Base-by-base conservation (phyloP, 2,113 vertebrate genomes). In the Mastomys natalensis region DNA sequence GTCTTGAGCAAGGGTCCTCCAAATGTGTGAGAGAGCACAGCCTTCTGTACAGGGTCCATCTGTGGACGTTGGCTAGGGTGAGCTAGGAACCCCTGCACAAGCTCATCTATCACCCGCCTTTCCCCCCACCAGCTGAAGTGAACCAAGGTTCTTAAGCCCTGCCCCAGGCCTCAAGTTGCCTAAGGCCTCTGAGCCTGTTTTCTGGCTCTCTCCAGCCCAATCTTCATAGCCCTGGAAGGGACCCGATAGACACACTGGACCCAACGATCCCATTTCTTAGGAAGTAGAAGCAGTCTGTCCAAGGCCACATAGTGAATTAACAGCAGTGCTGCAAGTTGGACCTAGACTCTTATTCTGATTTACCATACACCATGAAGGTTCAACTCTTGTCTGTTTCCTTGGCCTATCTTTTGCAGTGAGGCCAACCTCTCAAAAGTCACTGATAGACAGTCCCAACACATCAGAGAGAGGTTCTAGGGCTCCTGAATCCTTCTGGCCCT, bases 41-140 rank as follows among this genome's bases (percentile, higher is more conserved):
- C 99, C 98, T 99, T 99, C 98, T 99, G 99, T 92, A 99, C 99
- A n/a, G 99, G 99, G 97, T 99, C 99, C 99, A 99, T 99, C 99
- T 99, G 98, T 93, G 96, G 96, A 98, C 80, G 97, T 78, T 98
- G 91, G 96, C 89, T 94, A 81, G 60, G 68, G 87, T 97, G 86
- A 98, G 97, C 88, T 26, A 70, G 90, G 78, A 81, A 80, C 73
- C 95, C 97, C 87, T 93, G 97, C 55, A 81, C 48, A 68, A 89
- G 74, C 31, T 78, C 70, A 87, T 77, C 78, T 73, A 55, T 80
- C 89, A 87, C 37, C 58, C 40, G 81, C 64, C 40, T 3, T 78
- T 91, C 31, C 62, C 7, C 29, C 58, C 21, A 87, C 73, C 86
- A 55, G 62, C 86, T 92, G 66, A 70, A 78, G 16, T 72, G 34